Base-by-base conservation (phyloP, 2,113 vertebrate genomes). In the Myrmecobius fasciatus region DNA sequence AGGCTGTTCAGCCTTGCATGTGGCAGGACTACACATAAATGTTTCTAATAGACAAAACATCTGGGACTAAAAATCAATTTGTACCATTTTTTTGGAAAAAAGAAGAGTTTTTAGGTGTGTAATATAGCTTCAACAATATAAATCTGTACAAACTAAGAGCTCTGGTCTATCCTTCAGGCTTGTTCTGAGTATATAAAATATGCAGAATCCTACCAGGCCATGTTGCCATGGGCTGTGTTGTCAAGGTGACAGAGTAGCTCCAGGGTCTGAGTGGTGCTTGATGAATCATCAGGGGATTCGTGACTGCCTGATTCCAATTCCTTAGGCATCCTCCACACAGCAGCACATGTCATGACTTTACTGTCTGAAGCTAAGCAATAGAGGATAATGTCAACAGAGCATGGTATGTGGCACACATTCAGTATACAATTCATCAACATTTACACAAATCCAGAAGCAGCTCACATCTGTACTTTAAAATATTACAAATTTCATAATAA, bases 231-330 rank as follows among this genome's bases (percentile, higher is more conserved):
- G 98, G 99, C 98, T 92, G 98, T 98, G 98, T 99, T 98, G 98
- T 99, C 99, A 97, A 99, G 99, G 99, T 99, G 99, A 99, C 99
- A 99, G 98, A 99, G 99, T 97, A 99, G 99, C 99, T 99, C 99
- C 99, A 99, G 99, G 97, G 98, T 99, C 98, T 99, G 99, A 90
- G 99, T 98, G 91, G 99, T 99, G 99, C 99, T 99, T 97, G 99
- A 98, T 67, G 99, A 99, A 98, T 99, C 99, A 49, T 99, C 99
- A 25, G 99, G 99, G 98, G 99, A 99, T 98, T 99, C 99, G 93
- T 99, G 99, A 98, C 98, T 99, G 97, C 99, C 99, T 60, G 99
- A 99, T 98, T 99, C 99, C 99, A 99, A 99, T 98, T 99, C 99
- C 92, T 98, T 99, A 53, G 99, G 99, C 99, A 99, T 99, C 98